Base-by-base conservation (phyloP, 1,140 invertebrate genomes). In the Drosophila pruinosa region DNA sequence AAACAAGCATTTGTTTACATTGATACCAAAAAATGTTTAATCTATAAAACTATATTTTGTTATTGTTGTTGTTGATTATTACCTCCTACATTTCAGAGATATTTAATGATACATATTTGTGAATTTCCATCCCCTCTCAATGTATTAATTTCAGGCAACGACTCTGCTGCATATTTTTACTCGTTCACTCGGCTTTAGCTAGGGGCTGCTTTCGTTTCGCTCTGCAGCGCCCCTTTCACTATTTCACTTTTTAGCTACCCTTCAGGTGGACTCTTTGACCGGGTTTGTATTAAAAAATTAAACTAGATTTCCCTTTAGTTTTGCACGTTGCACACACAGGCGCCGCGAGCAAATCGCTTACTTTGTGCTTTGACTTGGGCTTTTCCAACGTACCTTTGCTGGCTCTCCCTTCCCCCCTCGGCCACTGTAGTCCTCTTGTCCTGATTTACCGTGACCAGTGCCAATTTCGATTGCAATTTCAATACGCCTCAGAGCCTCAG, bases 241-340 rank as follows among this genome's bases (percentile, higher is more conserved):
- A 26, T 22, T 45, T 34, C 15, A 5, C 41, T 36, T 36, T 19
- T 52, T 48, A 24, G 21, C 15, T 26, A 28, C 48, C 48, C 53
- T 64, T 28, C 12, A 4, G 12, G 45, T 65, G 24, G 39, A 50
- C 63, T 65, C 77, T 85, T 85, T 85, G 80, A 85, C 76, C 67
- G 54, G 38, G 69, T 75, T 85, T 72, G 80, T 81, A 81, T 81
- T 75, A 81, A 88, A 86, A 86, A 86, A 88, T 86, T 88, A 86
- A 86, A 86, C 81, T 88, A 81, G 81, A 88, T 86, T 86, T 88
- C 81, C 82, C 82, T 78, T 81, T 86, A 81, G 81, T 78, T 80
- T 85, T 85, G 72, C 68, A 85, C 85, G 80, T 62, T 86, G 72
- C 43, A 47, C 72, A 43, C 63, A 69, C 54, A 81, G 70, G 52